A percentile compares a stretch with the other conserved stretches of the same genome.
phyloP scores from a whole-genome alignment of 2,797 vertebrate species.

The Peromyscus aztecus region DNA sequence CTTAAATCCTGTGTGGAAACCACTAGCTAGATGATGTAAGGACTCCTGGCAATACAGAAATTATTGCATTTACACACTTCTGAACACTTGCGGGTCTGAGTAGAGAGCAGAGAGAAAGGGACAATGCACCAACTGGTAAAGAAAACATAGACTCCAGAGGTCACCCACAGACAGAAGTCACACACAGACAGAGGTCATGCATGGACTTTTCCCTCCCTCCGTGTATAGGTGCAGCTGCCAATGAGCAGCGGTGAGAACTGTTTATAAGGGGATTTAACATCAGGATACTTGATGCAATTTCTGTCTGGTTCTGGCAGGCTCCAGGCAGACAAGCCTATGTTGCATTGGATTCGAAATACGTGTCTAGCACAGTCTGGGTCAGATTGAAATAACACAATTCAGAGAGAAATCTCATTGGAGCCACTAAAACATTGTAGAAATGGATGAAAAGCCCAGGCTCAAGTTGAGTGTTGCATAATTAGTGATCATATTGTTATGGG shows the following conservation, averaged over 20 bases:
- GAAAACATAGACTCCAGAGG: background rate
- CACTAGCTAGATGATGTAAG: background rate
- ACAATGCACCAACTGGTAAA: background rate
- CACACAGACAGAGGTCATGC: background rate
- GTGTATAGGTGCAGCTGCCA: background rate
- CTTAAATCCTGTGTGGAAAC: background rate
- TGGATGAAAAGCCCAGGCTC: background rate
- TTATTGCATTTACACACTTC: background rate
- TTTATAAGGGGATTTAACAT: background rate
- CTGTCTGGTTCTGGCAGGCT: background rate
- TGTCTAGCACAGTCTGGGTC: background rate
- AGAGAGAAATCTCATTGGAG: background rate
- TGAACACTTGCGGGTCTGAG: background rate
- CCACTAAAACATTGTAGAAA: background rate
- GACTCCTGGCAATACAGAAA: background rate
- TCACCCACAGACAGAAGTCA: background rate
- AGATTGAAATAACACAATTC: background rate
- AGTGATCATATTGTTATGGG: slow-evolving; percentile 31
- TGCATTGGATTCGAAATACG: background rate
- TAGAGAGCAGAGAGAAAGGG: background rate
- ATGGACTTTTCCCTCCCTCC: background rate
- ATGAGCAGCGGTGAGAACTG: background rate
- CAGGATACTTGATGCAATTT: background rate
- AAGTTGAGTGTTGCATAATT: background rate
- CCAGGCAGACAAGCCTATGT: background rate